Base-by-base conservation (phyloP, 1,140 invertebrate genomes). In the Lordiphosa stackelbergi region DNA sequence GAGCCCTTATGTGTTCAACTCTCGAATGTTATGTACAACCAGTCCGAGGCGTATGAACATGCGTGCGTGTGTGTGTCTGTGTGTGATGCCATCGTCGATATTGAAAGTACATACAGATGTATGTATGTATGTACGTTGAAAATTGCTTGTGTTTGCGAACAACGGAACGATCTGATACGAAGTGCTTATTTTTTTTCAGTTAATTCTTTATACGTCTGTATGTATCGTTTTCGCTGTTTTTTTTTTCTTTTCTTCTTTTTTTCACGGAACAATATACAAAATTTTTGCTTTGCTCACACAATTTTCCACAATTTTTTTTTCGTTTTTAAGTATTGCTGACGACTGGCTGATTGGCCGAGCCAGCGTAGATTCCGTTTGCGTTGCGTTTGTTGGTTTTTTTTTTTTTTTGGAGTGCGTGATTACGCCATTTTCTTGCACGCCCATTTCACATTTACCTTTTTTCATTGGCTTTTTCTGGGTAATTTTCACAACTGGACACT, bases 381-480 rank as follows among this genome's bases (percentile, higher is more conserved):
- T 79, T 71, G 77, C 68, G 70, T 78, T 69, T 68, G 55, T 61
- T 61, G 52, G 46, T 54, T 73, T 54, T 66, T 70, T 60, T n/a
- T n/a, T n/a, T n/a, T 61, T 66, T 73, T 70, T 59, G 70, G 60
- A 69, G 77, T 83, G 77, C 77, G 75, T 79, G 77, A 83, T 83
- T 83, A 83, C 77, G 77, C 77, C 77, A 83, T 83, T 83, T 83
- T 83, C 77, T 83, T 83, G 74, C 77, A 81, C 77, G 77, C 77
- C 77, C 77, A 81, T 83, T 63, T 69, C 65, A 68, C 54, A 69
- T 63, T 81, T 83, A 81, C 77, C 77, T 79, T 71, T 48, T 58
- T 64, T 63, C 11, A 58, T 31, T 34, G 22, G 41, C 48, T 77
- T 53, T 59, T 64, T 64, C 51, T 36, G 37, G 28, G 34, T 34